phyloP scores from a whole-genome alignment of 2,888 invertebrate genomes.

The Cephus pulcher region DNA sequence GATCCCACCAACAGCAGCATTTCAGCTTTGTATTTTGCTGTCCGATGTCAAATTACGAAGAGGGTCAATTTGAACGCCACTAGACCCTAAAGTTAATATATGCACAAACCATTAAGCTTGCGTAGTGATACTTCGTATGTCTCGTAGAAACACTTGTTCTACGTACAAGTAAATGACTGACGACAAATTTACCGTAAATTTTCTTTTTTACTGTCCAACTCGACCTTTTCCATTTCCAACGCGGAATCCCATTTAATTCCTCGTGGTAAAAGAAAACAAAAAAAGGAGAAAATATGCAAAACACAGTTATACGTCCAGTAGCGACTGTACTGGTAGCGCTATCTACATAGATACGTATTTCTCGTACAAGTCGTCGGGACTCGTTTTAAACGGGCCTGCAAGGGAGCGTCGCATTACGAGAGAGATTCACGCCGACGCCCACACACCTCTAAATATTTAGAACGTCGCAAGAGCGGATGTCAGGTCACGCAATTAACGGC shows the following conservation, averaged over 20 bases:
- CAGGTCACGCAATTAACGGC: slow-evolving; percentile 36
- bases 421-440: not conserved
- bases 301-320: not conserved
- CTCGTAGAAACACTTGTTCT: not conserved
- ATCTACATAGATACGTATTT: not conserved
- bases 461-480: not conserved
- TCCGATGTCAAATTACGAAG: slow-evolving; percentile 4
- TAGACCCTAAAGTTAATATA: slow-evolving; percentile 23
- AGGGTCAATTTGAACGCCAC: slow-evolving; percentile 19
- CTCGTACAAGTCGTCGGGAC: not conserved
- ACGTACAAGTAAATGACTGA: not conserved
- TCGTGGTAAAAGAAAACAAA: not conserved
- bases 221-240: not conserved
- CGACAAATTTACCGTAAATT: not conserved
- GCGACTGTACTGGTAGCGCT: not conserved
- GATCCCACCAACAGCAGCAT: slow-evolving; percentile 36
- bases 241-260: not conserved
- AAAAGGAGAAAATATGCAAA: not conserved
- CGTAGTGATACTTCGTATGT: not conserved
- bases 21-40: not conserved
- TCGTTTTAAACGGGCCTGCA: not conserved
- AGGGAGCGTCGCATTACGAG: not conserved
- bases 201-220: not conserved
- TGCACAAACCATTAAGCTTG: slow-evolving; percentile 17
- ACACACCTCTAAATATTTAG: not conserved